phyloP scores from a whole-genome alignment of 2,888 invertebrate species.

The Chirona hameri region DNA sequence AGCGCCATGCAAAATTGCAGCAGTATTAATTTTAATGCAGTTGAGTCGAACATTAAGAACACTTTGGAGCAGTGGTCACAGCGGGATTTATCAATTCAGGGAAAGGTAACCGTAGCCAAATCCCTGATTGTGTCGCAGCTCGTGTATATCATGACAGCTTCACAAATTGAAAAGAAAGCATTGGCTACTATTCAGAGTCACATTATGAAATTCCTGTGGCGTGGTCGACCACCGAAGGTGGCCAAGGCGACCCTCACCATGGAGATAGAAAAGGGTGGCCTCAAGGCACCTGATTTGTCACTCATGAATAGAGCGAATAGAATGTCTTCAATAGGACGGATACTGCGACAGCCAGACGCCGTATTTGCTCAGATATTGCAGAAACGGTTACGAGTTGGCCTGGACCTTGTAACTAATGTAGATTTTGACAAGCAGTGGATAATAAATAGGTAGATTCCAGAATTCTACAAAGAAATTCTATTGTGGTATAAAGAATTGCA shows the following conservation, averaged over 20 bases:
- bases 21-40: neutral
- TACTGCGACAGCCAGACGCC: no score
- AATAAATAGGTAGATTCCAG: neutral
- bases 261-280: no score
- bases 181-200: neutral
- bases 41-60: neutral
- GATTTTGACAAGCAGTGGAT: neutral
- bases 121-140: no score
- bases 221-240: no score
- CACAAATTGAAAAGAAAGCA: neutral
- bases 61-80: no score
- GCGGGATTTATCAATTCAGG: no score
- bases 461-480: neutral
- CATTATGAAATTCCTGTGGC: neutral
- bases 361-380: neutral
- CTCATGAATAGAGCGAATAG: no score
- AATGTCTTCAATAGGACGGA: no score
- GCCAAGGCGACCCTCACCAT: no score
- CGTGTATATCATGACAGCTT: no score
- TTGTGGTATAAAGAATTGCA: neutral
- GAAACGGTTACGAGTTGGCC: neutral
- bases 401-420: neutral
- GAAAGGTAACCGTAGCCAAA: no score
- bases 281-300: no score
- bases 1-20: neutral